A percentile compares a stretch with the other conserved stretches of the same genome.
Evolutionary conservation across 1,140 invertebrate genomes (phyloP).

Genomic region (Drosophila littoralis): DNA sequence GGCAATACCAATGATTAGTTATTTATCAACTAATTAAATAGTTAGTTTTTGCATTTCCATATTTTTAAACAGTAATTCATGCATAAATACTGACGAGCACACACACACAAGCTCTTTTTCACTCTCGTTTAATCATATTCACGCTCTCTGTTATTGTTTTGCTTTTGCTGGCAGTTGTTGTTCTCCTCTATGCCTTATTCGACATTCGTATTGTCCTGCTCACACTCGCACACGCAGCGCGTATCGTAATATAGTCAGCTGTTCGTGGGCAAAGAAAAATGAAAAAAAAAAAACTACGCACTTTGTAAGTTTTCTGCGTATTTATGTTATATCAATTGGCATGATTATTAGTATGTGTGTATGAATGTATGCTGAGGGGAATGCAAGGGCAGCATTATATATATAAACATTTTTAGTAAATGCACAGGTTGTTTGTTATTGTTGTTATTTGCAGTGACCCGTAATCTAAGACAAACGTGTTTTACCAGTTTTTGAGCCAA

Average conservation of each 20-base stretch:
- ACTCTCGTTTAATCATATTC: conserved; percentile 37
- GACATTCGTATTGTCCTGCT: conserved; percentile 44
- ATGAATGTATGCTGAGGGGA: background rate
- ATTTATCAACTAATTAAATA: conserved; percentile 28
- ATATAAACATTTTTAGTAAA: conserved; percentile 12
- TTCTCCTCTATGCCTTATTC: conserved; percentile 25
- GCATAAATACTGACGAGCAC: conserved; percentile 2
- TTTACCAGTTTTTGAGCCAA: conserved; percentile 67
- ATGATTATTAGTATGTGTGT: conserved; percentile 12
- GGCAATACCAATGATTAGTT: conserved; percentile 1
- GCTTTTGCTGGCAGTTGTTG: conserved; percentile 61
- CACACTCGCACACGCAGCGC: conserved; percentile 21
- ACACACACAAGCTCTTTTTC: conserved; percentile 34
- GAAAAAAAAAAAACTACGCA: conserved; percentile 37
- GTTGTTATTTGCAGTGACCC: conserved; percentile 45
- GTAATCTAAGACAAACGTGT: conserved; percentile 70
- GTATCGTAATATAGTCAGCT: conserved; percentile 35
- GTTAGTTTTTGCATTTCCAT: conserved; percentile 19
- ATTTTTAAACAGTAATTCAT: conserved; percentile 1
- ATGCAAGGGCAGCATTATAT: conserved; percentile 33
- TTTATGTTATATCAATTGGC: conserved; percentile 33
- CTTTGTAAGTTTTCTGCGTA: conserved; percentile 26
- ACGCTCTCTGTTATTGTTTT: conserved; percentile 79
- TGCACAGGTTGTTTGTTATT: conserved; percentile 42
- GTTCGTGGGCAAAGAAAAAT: conserved; percentile 28